A percentile compares a stretch with the other conserved stretches of the same genome.
These are phyloP conservation scores for Nansenia antarctica DNA, from an alignment of 2,113 vertebrate species.

Conservation along the genomic window DNA sequence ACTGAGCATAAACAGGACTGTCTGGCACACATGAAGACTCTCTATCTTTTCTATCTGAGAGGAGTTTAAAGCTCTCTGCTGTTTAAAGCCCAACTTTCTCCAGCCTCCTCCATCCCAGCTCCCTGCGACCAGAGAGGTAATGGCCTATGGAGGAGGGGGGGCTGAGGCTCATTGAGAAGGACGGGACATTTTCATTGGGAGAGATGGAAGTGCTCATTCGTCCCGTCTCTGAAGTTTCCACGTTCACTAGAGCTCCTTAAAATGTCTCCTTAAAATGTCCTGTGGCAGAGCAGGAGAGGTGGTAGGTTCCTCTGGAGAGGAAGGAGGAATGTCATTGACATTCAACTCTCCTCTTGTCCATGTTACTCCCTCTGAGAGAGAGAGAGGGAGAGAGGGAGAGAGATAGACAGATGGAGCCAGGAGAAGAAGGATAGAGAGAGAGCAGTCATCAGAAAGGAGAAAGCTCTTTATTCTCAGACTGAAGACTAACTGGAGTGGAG, in stretches of 20 bases:
- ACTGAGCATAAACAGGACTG: background rate
- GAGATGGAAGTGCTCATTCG: conserved; percentile 26
- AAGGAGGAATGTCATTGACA: background rate
- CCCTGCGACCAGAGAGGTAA: conserved; percentile 18
- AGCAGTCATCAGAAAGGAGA: background rate
- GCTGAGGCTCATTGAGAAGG: conserved; percentile 21
- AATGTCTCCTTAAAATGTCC: too few relatives aligned
- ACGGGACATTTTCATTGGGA: conserved; percentile 15
- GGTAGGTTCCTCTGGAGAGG: conserved; percentile 22
- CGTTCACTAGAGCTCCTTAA: background rate
- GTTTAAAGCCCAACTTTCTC: background rate
- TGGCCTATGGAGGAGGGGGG: conserved; percentile 17
- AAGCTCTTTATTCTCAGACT: background rate
- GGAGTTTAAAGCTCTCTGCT: background rate
- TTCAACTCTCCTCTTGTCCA: background rate
- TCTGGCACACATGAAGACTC: conserved; percentile 1
- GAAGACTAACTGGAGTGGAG: background rate
- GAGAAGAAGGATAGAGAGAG: background rate
- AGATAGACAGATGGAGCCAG: too few relatives aligned
- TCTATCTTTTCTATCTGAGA: background rate
- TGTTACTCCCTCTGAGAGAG: background rate
- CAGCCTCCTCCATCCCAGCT: background rate
- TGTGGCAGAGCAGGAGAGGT: conserved; percentile 7
- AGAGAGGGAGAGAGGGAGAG: background rate
- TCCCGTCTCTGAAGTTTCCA: conserved; percentile 16